Base-by-base conservation (phyloP, 2,888 invertebrate genomes). In the Athalia rosae region DNA sequence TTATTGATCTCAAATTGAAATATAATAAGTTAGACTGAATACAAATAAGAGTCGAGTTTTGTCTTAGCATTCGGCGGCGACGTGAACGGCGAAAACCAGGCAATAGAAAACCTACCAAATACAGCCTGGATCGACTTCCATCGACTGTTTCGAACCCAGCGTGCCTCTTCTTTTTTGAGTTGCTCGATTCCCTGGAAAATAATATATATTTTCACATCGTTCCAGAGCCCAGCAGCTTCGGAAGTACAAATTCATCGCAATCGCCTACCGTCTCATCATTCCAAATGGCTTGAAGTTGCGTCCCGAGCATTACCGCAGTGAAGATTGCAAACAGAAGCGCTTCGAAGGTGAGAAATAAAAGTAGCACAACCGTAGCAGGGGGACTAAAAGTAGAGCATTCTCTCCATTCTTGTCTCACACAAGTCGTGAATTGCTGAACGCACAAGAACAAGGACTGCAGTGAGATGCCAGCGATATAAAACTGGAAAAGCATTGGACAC, bases 391-490 rank as follows among this genome's bases (percentile, higher is more conserved):
- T 93, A 58, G 97, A 96, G 90, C 99, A 99, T 82, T 96, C 97
- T 85, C 96, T 95, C 98, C 98, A 99, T 89, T 99, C 98, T 86
- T 95, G 95, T 80, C 95, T 93, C 71, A 99, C 95, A 88, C 99
- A 99, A 82, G 95, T 95, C 79, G 98, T 94, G 89, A 99, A 98
- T 90, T 99, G 98, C 90, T 97, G 95, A 81, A 98, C 93, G 3
- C 98, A 95, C 89, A 99, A 92, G 85, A 97, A 95, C 83, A 99
- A 92, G 11, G 99, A 95, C 91, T 99, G 99, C 82, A 97, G 91
- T 66, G 99, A 99, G 90, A 99, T 96, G 76, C 96, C 93, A n/a
- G 99, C 99, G 86, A 99, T 99, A 91, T 99, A 99, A 90, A 99
- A 95, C 98, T 99, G 92, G 73, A 93, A 93, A 83, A 85, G 83